Evolutionary conservation across 1,140 invertebrate species (phyloP).

Genomic region (Spodoptera litura): DNA sequence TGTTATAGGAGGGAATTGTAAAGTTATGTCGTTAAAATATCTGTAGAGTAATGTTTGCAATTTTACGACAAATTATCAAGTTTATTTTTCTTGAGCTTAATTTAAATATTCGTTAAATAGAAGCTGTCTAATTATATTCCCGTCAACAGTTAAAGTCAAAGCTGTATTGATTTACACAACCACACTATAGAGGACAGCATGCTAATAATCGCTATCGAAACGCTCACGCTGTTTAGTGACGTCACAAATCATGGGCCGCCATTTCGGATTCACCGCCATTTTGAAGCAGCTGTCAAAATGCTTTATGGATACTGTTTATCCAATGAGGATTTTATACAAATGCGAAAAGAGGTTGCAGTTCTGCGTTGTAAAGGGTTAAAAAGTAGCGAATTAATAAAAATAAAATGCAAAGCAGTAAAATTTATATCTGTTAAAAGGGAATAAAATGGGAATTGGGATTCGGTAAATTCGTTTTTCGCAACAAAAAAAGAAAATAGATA

Average conservation of each 20-base stretch:
- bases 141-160: neutral
- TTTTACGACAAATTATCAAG: too few relatives aligned
- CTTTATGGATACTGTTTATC: neutral
- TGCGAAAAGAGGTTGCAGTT: neutral
- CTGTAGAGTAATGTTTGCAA: too few relatives aligned
- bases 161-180: slow-evolving; percentile 14
- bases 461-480: slow-evolving; percentile 27
- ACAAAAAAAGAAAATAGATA: slow-evolving; percentile 41
- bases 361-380: too few relatives aligned
- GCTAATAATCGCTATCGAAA: slow-evolving; percentile 50
- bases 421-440: slow-evolving; percentile 6
- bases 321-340: slow-evolving; percentile 2
- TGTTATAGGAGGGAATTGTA: neutral
- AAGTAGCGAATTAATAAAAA: neutral
- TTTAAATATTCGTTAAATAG: neutral
- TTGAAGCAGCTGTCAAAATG: slow-evolving; percentile 40
- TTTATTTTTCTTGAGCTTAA: neutral
- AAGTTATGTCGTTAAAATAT: neutral
- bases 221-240: slow-evolving; percentile 48
- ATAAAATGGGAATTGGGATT: slow-evolving; percentile 25
- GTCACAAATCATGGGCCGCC: slow-evolving; percentile 55
- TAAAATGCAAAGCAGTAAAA: neutral
- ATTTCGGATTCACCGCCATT: slow-evolving; percentile 58
- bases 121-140: slow-evolving; percentile 12
- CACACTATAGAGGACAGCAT: slow-evolving; percentile 27